Conservation (phyloP, 2,113 vertebrate genomes). For the Crotalus horridus region DNA sequence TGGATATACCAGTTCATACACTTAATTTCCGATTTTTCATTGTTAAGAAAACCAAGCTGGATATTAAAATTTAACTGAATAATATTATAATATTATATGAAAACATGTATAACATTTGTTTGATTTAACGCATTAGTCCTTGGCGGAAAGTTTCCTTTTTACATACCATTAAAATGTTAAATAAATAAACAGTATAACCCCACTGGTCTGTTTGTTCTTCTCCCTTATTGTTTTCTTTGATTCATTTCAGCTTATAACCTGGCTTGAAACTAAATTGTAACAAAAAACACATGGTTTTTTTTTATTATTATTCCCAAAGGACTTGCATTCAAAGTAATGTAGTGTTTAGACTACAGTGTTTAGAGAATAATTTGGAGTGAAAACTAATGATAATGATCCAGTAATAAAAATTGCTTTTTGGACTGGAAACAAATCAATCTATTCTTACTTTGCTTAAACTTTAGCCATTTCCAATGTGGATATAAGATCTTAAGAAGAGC, state of each 20-base stretch:
- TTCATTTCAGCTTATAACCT: background rate
- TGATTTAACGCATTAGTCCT: background rate
- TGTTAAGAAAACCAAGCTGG: background rate
- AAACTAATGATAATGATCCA: background rate
- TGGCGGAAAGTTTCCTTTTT: background rate
- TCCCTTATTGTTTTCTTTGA: constrained; percentile 14
- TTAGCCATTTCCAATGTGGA: background rate
- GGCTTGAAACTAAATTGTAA: background rate
- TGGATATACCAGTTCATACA: background rate
- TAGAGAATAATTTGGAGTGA: constrained; percentile 1
- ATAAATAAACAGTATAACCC: background rate
- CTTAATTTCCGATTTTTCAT: background rate
- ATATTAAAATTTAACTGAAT: background rate
- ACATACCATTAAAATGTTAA: background rate
- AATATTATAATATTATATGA: background rate
- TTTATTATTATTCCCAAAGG: background rate
- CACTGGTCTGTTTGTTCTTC: background rate
- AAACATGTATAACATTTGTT: background rate
- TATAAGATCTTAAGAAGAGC: background rate
- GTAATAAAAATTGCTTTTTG: background rate
- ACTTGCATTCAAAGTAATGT: background rate
- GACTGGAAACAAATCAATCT: background rate
- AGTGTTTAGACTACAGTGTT: background rate
- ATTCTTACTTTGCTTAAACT: background rate
- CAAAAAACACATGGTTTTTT: background rate